phyloP scores from a whole-genome alignment of 2,888 invertebrate species.

The Seira sanloemensis region DNA sequence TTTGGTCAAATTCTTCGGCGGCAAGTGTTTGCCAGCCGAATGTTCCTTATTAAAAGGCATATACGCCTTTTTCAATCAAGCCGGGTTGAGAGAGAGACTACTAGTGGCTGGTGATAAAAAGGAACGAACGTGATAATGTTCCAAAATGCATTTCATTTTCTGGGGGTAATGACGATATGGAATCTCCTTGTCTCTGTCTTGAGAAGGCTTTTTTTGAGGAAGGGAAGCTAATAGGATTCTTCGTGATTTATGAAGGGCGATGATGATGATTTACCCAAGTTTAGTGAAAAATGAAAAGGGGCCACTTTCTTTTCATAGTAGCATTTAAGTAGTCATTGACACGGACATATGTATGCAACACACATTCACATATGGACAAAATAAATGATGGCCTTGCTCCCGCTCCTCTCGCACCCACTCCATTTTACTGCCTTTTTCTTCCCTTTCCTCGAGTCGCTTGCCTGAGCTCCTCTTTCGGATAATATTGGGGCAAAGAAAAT shows the following conservation, averaged over 20 bases:
- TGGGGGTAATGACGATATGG: background rate
- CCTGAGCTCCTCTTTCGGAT: background rate
- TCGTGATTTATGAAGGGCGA: constrained; percentile 29
- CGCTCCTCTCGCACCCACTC: no score
- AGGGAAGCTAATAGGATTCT: constrained; percentile 30
- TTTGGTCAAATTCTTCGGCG: no score
- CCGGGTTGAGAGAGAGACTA: no score
- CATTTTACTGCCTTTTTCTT: background rate
- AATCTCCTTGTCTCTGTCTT: background rate
- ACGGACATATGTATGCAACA: constrained; percentile 24
- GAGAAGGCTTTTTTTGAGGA: background rate
- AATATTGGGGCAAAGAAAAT: background rate
- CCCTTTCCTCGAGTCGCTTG: background rate
- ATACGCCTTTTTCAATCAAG: no score
- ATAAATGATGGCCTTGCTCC: background rate
- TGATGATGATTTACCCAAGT: constrained; percentile 17
- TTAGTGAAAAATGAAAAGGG: background rate
- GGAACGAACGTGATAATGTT: no score
- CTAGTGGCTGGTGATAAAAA: no score
- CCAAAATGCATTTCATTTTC: background rate
- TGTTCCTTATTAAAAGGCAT: no score
- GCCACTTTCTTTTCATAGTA: constrained; percentile 15
- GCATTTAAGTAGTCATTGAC: constrained; percentile 21
- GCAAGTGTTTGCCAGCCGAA: no score
- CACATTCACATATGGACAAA: constrained; percentile 17